Percentiles rank a stretch among this genome's conserved stretches.
Evolutionary conservation across 2,888 invertebrate genomes (phyloP).

Genomic region (Drosophila gaucha): DNA sequence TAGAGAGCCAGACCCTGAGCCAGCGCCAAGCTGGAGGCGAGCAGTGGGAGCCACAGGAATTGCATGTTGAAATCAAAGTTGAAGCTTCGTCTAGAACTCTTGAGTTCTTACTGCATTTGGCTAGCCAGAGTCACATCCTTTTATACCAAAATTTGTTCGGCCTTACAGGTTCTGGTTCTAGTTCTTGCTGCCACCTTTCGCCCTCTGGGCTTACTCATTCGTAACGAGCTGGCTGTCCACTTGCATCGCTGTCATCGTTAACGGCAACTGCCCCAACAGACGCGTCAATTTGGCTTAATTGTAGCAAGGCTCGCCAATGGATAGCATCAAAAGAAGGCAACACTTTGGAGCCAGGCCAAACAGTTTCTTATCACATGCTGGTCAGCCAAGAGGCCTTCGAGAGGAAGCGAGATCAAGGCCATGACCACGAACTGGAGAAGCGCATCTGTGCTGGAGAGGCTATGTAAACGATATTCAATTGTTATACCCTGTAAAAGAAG

Average conservation of each 20-base stretch:
- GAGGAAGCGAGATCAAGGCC: slow-evolving; percentile 47
- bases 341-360: slow-evolving; percentile 27
- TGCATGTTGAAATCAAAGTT: slow-evolving; percentile 71
- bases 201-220: background rate
- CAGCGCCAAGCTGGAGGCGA: slow-evolving; percentile 63
- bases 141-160: slow-evolving; percentile 68
- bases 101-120: slow-evolving; percentile 58
- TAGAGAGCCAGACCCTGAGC: slow-evolving; percentile 66
- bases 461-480: slow-evolving; percentile 70
- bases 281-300: slow-evolving; percentile 74
- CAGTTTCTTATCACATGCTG: slow-evolving; percentile 31
- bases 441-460: slow-evolving; percentile 19
- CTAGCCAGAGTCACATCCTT: slow-evolving; percentile 64
- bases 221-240: slow-evolving; percentile 49
- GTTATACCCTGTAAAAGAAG: slow-evolving; percentile 14
- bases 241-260: slow-evolving; percentile 64
- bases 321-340: background rate
- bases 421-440: slow-evolving; percentile 37
- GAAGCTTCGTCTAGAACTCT: slow-evolving; percentile 20
- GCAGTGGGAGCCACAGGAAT: slow-evolving; percentile 68
- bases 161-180: slow-evolving; percentile 46
- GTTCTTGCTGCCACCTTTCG: background rate
- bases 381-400: background rate
- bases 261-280: slow-evolving; percentile 40
- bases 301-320: slow-evolving; percentile 33